phyloP scores from a whole-genome alignment of 2,888 invertebrate genomes.

The Ochropleura plecta region DNA sequence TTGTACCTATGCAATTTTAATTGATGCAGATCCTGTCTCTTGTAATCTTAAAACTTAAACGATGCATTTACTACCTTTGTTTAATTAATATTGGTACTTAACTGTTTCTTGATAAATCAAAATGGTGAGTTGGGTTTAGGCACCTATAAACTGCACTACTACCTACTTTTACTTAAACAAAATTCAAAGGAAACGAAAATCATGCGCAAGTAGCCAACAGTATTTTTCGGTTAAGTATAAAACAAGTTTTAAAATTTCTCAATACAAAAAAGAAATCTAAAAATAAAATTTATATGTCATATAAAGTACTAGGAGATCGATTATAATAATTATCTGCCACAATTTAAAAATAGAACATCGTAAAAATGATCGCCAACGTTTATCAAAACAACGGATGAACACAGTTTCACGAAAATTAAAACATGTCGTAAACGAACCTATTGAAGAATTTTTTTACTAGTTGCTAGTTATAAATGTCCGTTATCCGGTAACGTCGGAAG shows the following conservation, averaged over 20 bases:
- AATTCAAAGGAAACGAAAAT: neutral
- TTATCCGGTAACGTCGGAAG: conserved; percentile 30
- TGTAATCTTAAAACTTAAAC: conserved; percentile 11
- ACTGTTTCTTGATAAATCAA: conserved; percentile 8
- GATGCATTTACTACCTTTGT: neutral
- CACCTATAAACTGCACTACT: too few species aligned
- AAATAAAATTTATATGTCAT: too few species aligned
- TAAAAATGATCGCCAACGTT: neutral
- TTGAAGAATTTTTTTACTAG: neutral
- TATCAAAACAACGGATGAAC: conserved; percentile 28
- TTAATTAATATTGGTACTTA: neutral
- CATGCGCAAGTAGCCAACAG: neutral
- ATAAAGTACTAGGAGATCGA: too few species aligned
- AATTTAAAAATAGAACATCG: neutral
- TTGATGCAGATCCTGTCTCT: neutral
- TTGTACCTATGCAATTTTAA: conserved; percentile 23
- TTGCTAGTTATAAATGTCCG: neutral
- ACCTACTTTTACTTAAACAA: neutral
- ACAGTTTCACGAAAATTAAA: conserved; percentile 32
- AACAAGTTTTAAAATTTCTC: too few species aligned
- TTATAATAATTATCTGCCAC: too few species aligned
- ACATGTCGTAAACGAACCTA: neutral
- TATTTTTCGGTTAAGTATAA: neutral
- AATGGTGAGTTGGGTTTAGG: neutral
- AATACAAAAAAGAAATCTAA: too few species aligned